Base-by-base conservation (phyloP, 2,797 vertebrate species). In the Pelobates cultripes region DNA sequence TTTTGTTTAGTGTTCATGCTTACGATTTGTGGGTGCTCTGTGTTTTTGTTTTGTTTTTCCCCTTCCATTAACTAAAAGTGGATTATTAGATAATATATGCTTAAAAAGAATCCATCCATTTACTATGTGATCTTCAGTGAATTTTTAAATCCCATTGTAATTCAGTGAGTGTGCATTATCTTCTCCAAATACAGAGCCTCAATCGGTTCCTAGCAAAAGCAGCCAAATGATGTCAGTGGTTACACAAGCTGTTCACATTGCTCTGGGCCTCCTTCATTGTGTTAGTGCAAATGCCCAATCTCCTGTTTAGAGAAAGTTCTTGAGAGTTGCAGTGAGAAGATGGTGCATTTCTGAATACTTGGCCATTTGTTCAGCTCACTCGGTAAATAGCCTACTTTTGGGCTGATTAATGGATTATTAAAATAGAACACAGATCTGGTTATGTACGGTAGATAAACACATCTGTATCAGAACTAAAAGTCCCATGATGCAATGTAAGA, bases 151-250 rank as follows among this genome's bases (percentile, higher is more conserved):
- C 15, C 71, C 15, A 12, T 75, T 83, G 81, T 83, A 83, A 83
- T 79, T 78, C 81, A 53, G 70, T 69, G 61, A 68, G 51, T 70
- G n/a, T 66, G 71, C 66, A 51, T 78, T 28, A 75, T 75, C 64
- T 70, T 41, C 64, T 6, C 71, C 41, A 43, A 43, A 71, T 68
- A 9, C 13, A n/a, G 68, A 14, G 43, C 77, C 60, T 47, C 45
- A 73, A 55, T 64, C 41, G 43, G 78, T 69, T 47, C 40, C 67
- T 57, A n/a, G 4, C 8, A 43, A 71, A 43, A 61, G 41, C 77
- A 45, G 72, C 82, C 77, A 79, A 71, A n/a, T 83, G 82, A 83
- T 83, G 82, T 83, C 75, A 83, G 7, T 53, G 40, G 64, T 79
- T 83, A 79, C 72, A 79, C 77, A 79, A 83, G 82, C 77, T 42